These are phyloP conservation scores for Hipposideros larvatus DNA, from an alignment of 2,797 vertebrate species.

Conservation along the genomic window DNA sequence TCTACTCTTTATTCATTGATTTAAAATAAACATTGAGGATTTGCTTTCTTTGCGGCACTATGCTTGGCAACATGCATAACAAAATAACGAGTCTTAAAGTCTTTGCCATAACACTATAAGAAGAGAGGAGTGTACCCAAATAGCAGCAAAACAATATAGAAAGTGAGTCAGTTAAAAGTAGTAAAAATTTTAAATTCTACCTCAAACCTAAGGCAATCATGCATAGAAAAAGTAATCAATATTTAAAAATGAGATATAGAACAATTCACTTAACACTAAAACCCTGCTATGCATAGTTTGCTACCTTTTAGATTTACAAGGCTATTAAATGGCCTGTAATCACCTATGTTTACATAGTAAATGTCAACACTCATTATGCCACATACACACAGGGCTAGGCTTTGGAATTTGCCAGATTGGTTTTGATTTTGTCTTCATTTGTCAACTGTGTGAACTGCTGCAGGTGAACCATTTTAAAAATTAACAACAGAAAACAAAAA, in stretches of 20 bases:
- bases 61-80: background rate
- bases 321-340: background rate
- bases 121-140: background rate
- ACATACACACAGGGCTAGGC: background rate
- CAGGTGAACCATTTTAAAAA: background rate
- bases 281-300: background rate
- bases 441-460: background rate
- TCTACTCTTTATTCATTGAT: background rate
- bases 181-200: background rate
- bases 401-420: background rate
- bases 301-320: background rate
- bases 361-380: background rate
- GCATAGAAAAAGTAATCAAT: background rate
- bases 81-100: background rate
- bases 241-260: background rate
- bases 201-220: background rate
- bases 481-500: too few species aligned
- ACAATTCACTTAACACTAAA: background rate
- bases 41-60: background rate
- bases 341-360: background rate
- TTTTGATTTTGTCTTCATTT: background rate
- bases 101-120: background rate
- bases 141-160: background rate
- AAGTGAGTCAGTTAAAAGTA: background rate
- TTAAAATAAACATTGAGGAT: constrained; percentile 1